A percentile compares a stretch with the other conserved stretches of the same genome.
Evolutionary conservation across 1,140 invertebrate genomes (phyloP).

Genomic region (Brachionus asplanchnoidis): DNA sequence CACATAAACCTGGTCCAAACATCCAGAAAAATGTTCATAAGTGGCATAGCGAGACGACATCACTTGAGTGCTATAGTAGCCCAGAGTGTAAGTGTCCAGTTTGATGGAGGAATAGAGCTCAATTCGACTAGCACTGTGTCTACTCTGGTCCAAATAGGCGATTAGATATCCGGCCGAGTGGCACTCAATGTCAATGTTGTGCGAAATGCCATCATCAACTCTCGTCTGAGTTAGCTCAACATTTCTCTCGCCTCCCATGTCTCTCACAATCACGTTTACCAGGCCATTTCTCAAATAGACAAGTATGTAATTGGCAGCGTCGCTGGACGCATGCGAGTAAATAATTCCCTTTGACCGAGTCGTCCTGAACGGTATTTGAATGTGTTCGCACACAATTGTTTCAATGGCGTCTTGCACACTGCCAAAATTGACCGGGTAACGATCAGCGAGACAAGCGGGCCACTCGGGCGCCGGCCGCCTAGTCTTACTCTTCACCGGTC

Average conservation of each 20-base stretch:
- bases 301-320: neutral
- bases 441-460: neutral
- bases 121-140: neutral
- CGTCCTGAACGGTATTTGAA: slow-evolving; percentile 9
- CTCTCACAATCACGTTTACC: neutral
- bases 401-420: slow-evolving; percentile 14
- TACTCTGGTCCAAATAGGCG: neutral
- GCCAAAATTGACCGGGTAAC: neutral
- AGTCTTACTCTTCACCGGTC: neutral
- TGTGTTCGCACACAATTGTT: slow-evolving; percentile 1
- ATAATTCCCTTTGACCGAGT: neutral
- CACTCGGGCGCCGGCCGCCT: neutral
- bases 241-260: slow-evolving; percentile 5
- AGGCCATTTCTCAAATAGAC: slow-evolving; percentile 16
- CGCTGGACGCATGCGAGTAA: slow-evolving; percentile 18
- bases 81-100: slow-evolving; percentile 21
- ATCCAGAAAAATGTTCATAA: neutral
- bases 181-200: slow-evolving; percentile 3
- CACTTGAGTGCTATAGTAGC: slow-evolving; percentile 9
- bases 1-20: slow-evolving; percentile 7
- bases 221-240: neutral
- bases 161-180: neutral
- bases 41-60: neutral
- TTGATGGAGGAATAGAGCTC: neutral
- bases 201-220: slow-evolving; percentile 15